These are phyloP conservation scores for Diabrotica undecimpunctata DNA, from an alignment of 1,140 invertebrate species.

Conservation along the genomic window DNA sequence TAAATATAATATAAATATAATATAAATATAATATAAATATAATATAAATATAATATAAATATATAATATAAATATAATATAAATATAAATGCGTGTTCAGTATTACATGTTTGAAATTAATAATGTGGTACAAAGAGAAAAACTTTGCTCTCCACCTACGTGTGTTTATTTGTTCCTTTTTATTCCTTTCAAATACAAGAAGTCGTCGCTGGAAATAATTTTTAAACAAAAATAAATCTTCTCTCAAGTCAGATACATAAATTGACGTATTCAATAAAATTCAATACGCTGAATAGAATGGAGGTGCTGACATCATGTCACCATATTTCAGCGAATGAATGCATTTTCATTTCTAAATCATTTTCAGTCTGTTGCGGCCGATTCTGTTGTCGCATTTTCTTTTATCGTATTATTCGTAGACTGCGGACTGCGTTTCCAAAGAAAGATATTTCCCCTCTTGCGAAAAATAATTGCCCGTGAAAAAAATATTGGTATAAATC, in stretches of 20 bases:
- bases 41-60: too few relatives aligned
- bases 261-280: slow-evolving; percentile 32
- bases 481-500: too few relatives aligned
- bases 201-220: slow-evolving; percentile 22
- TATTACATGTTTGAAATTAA: too few relatives aligned
- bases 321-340: slow-evolving; percentile 32
- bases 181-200: too few relatives aligned
- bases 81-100: too few relatives aligned
- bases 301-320: slow-evolving; percentile 30
- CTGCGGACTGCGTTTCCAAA: background rate
- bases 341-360: slow-evolving; percentile 33
- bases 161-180: too few relatives aligned
- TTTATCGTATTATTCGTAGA: slow-evolving; percentile 18
- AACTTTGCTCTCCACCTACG: too few relatives aligned
- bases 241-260: slow-evolving; percentile 28
- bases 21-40: too few relatives aligned
- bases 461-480: background rate
- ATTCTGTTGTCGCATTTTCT: slow-evolving; percentile 29
- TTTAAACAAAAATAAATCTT: slow-evolving; percentile 30
- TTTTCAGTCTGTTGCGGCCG: slow-evolving; percentile 32
- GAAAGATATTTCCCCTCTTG: background rate
- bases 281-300: slow-evolving; percentile 32
- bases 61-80: too few relatives aligned
- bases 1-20: too few relatives aligned
- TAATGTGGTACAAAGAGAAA: too few relatives aligned